Evolutionary conservation across 2,113 vertebrate species (phyloP), one percentile per base, ranked within the genome.

Genomic region (Neodon shergylaensis): DNA sequence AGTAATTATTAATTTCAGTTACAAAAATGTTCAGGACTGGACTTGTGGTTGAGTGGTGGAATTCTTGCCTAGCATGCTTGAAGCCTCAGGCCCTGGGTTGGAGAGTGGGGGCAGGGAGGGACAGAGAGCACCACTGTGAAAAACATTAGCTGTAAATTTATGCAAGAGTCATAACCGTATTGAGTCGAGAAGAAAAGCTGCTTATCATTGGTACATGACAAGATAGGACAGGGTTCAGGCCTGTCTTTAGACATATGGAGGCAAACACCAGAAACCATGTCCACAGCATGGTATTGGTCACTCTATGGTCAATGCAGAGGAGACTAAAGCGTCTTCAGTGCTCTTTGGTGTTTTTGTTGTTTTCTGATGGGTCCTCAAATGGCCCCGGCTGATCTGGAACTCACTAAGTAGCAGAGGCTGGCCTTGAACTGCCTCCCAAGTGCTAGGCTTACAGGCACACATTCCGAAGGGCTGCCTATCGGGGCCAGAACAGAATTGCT

Each of bases 1-100:
- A 78, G 21, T 78, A 33, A 63, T 86, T 66, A 86, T 85, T 81
- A 89, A 93, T 54, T 92, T 86, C 19, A 63, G 52, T 31, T 73
- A 91, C 78, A 86, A 36, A 33, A 85, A 16, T 86, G 63, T 81
- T 26, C 28, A 66, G 74, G 88, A 28, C 44, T 68, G 16, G 61
- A 58, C 4, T 4, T 85, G 58, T 7, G 31, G 58, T 24, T 49
- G 16, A 49, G 17, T 47, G 21, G 61, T 47, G 39, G n/a, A 44
- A 8, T 68, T 65, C 17, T 22, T 28, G 33, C 24, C 63, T 31
- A 66, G 42, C 28, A 65, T 66, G 82, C 58, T 31, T 26, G 16
- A 49, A 3, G 24, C 17, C 22, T 31, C 17, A 24, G 47, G 61
- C 26, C 7, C 44, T 42, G 82, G 36, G 72, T 9, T 42, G 12